Base-by-base conservation (phyloP, 2,797 vertebrate genomes). In the Mallotus villosus region DNA sequence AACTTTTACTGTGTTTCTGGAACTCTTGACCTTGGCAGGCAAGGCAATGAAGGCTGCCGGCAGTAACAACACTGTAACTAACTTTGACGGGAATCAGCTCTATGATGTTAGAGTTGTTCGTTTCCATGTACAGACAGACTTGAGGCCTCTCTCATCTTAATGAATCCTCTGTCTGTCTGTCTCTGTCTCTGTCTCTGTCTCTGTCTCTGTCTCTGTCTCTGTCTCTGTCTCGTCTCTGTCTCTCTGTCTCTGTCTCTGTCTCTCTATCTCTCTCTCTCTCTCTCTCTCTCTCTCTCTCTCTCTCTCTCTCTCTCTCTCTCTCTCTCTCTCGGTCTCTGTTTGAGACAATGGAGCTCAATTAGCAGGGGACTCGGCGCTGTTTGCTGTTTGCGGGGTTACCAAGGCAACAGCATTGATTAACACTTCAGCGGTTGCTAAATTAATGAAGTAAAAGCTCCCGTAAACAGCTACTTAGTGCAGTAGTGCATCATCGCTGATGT, bases 381-480 rank as follows among this genome's bases (percentile, higher is more conserved):
- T 89, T 89, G 90, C 92, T 92, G 90, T 93, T 94, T 93, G 92
- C 92, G 90, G 80, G 1, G 93, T 95, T 92, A 83, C 91, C 89
- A 92, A 88, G 91, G 95, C 92, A 93, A 96, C 94, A 67, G 79
- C 85, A 83, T 90, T 93, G 92, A 93, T 93, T 94, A 89, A 86
- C 84, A 87, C 91, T 86, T 86, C 77, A 82, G 79, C 79, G 34
- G 81, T 92, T 82, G 83, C 84, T 69, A 24, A 90, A 92, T 66
- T 73, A 82, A 88, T 91, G 84, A 60, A 87, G 91, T 90, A 93
- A 84, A 90, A 93, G 92, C 93, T 90, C 85, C 87, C 84, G 91
- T 87, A 86, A 88, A 91, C 88, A 91, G 92, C 93, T 89, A 93
- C 86, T 86, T 80, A 86, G 83, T 92, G 85, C 88, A 89, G 85